Percentiles rank a stretch among this genome's conserved stretches.
phyloP scores from a whole-genome alignment of 2,888 invertebrate species.

The Bugula neritina region DNA sequence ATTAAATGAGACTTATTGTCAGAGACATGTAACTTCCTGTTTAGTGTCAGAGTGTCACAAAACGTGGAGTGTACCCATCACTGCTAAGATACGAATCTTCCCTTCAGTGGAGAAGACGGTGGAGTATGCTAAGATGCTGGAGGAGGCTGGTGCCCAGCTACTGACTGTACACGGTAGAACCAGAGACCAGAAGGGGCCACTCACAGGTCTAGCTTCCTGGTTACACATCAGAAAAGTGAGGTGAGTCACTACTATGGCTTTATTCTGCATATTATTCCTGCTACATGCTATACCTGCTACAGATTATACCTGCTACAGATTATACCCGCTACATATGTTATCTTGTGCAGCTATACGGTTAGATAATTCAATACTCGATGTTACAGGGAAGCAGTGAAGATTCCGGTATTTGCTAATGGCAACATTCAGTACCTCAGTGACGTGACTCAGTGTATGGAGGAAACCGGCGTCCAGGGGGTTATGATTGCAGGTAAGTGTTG shows the following conservation, averaged over 20 bases:
- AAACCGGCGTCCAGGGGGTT: constrained; percentile 71
- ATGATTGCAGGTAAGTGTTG: constrained; percentile 56
- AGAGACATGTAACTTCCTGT: no score
- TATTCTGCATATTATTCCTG: no score
- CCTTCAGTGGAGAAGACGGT: constrained; percentile 77
- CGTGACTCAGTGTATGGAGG: constrained; percentile 72
- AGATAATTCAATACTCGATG: no score
- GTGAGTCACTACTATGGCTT: no score
- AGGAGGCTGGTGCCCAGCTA: constrained; percentile 80
- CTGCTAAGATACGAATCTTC: constrained; percentile 91
- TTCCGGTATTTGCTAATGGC: constrained; percentile 95
- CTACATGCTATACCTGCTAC: no score
- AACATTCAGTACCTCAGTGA: constrained; percentile 89
- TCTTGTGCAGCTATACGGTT: no score
- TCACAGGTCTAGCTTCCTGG: constrained; percentile 93
- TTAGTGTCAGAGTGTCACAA: constrained; percentile 49
- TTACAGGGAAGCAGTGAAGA: constrained; percentile 69
- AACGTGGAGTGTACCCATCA: constrained; percentile 70
- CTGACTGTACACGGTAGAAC: constrained; percentile 94
- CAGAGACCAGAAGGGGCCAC: constrained; percentile 88
- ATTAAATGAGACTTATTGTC: no score
- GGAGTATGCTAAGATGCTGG: constrained; percentile 86
- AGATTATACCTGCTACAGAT: no score
- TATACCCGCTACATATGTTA: no score
- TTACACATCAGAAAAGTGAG: constrained; percentile 81